phyloP scores from a whole-genome alignment of 2,888 invertebrate genomes.

The Stenoptilia bipunctidactyla region DNA sequence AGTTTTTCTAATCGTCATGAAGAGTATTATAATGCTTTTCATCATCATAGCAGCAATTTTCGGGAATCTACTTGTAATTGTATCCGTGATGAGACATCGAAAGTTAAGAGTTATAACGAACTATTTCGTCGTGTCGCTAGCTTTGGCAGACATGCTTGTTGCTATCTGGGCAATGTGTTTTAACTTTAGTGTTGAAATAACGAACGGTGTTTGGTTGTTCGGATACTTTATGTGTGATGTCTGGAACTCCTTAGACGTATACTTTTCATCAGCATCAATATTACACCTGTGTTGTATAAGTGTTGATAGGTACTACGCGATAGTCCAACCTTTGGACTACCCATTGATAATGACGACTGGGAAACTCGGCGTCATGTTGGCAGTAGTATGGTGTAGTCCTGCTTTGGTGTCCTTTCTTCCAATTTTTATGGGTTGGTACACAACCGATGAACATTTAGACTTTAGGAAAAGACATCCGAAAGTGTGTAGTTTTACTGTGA shows the following conservation, averaged over 20 bases:
- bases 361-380: slow-evolving; percentile 83
- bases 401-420: slow-evolving; percentile 94
- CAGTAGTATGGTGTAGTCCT: slow-evolving; percentile 93
- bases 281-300: slow-evolving; percentile 94
- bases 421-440: slow-evolving; percentile 96
- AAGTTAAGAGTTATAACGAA: slow-evolving; percentile 88
- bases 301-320: slow-evolving; percentile 91
- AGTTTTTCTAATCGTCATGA: slow-evolving; percentile 73
- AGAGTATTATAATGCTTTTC: slow-evolving; percentile 86
- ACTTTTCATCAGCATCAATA: slow-evolving; percentile 94
- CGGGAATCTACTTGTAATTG: slow-evolving; percentile 91
- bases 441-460: slow-evolving; percentile 83
- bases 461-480: slow-evolving; percentile 77
- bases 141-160: slow-evolving; percentile 94
- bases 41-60: slow-evolving; percentile 91
- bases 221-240: slow-evolving; percentile 95
- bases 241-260: slow-evolving; percentile 96
- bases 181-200: slow-evolving; percentile 90
- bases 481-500: slow-evolving; percentile 87
- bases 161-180: slow-evolving; percentile 96
- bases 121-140: slow-evolving; percentile 95
- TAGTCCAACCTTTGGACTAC: slow-evolving; percentile 94
- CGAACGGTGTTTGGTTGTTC: slow-evolving; percentile 88
- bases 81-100: slow-evolving; percentile 79
- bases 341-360: slow-evolving; percentile 92